phyloP scores from a whole-genome alignment of 2,888 invertebrate genomes.

The Meloe dianella region DNA sequence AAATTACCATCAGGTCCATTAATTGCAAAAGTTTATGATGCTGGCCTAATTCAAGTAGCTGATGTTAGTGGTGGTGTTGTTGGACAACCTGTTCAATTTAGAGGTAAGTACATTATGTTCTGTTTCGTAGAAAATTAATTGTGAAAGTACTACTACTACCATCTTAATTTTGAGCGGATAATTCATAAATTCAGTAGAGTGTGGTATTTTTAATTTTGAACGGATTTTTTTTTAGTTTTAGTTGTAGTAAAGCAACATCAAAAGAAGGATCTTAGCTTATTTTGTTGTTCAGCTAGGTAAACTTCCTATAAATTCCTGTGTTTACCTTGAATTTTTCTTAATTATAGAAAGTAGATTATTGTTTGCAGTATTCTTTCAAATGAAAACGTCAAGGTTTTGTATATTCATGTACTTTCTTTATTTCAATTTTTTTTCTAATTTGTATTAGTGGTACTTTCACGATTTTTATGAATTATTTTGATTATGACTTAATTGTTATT shows the following conservation, averaged over 20 bases:
- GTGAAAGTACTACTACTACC: conserved; percentile 20
- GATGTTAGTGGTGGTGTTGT: conserved; percentile 93
- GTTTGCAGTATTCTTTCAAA: conserved; percentile 16
- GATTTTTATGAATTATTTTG: conserved; percentile 24
- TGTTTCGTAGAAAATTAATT: background rate
- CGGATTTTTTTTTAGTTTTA: background rate
- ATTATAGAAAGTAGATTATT: conserved; percentile 30
- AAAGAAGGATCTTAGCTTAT: conserved; percentile 1
- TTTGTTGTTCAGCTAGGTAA: background rate
- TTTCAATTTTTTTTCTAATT: background rate
- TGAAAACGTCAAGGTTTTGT: conserved; percentile 10
- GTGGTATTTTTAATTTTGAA: background rate
- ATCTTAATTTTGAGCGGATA: background rate
- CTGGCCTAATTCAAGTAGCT: conserved; percentile 90
- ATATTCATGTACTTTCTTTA: background rate
- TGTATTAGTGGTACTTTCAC: conserved; percentile 18
- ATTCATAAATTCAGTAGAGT: conserved; percentile 9
- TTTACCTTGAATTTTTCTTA: conserved; percentile 28
- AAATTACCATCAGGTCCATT: conserved; percentile 89
- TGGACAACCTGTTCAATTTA: conserved; percentile 95
- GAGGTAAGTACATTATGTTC: conserved; percentile 72
- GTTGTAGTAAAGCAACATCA: background rate
- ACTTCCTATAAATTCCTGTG: conserved; percentile 14
- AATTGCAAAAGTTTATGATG: conserved; percentile 93
- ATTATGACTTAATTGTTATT: conserved; percentile 12